Evolutionary conservation across 2,888 invertebrate species (phyloP).

Genomic region (Eurytoma adleriae): DNA sequence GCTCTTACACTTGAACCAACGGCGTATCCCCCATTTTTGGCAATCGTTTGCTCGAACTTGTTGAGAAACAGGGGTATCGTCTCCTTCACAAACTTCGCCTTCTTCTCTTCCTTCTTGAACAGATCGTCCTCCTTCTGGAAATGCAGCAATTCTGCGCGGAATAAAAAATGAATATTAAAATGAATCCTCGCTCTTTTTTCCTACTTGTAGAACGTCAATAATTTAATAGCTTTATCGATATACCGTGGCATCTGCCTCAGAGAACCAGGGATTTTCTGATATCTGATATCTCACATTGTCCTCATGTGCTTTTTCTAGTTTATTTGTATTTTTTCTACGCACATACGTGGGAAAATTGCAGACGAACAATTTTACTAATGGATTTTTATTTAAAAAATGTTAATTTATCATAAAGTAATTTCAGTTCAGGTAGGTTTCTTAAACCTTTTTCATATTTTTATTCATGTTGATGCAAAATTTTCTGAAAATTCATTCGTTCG

Average conservation of each 20-base stretch:
- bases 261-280: no score
- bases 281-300: no score
- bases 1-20: constrained; percentile 78
- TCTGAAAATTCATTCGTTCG: no score
- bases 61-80: constrained; percentile 79
- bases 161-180: constrained; percentile 3
- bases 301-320: background rate
- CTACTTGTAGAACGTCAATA: constrained; percentile 1
- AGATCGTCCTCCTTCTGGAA: constrained; percentile 78
- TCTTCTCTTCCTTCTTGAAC: constrained; percentile 78
- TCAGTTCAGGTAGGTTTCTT: no score
- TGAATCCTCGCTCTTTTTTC: no score
- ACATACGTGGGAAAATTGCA: no score
- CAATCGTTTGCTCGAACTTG: constrained; percentile 78
- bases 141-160: constrained; percentile 71
- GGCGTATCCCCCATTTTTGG: constrained; percentile 78
- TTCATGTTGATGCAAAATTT: no score
- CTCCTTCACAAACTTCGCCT: constrained; percentile 78
- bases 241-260: no score
- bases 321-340: background rate
- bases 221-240: background rate
- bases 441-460: no score
- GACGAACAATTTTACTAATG: no score
- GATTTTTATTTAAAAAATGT: no score
- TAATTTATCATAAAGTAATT: no score